Percentiles rank a stretch among this genome's conserved stretches.
Evolutionary conservation across 1,140 invertebrate genomes (phyloP).

Genomic region (Gryon sp.): DNA sequence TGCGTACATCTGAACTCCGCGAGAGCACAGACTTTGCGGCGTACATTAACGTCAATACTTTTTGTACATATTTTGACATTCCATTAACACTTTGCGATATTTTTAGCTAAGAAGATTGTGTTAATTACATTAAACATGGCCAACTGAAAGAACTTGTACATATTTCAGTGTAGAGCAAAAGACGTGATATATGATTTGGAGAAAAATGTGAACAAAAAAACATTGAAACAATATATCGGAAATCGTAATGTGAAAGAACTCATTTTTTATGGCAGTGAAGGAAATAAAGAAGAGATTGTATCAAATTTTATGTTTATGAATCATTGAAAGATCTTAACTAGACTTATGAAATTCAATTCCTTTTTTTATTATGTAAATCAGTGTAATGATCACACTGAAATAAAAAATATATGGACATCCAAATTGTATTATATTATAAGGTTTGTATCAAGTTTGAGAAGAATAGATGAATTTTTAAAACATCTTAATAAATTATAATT

Average conservation of each 20-base stretch:
- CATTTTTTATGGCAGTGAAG: conserved; percentile 22
- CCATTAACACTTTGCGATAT: conserved; percentile 33
- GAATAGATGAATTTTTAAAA: too few relatives aligned
- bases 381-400: too few relatives aligned
- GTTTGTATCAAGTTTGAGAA: too few relatives aligned
- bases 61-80: conserved; percentile 45
- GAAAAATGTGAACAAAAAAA: conserved; percentile 6
- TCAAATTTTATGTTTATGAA: conserved; percentile 50
- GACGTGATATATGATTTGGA: too few relatives aligned
- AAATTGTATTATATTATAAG: too few relatives aligned
- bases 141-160: neutral
- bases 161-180: too few relatives aligned
- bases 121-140: conserved; percentile 21
- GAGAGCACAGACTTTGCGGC: conserved; percentile 29
- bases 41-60: conserved; percentile 42
- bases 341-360: conserved; percentile 29
- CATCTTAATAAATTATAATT: too few relatives aligned
- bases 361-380: conserved; percentile 33
- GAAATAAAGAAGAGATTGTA: conserved; percentile 37
- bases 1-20: conserved; percentile 24
- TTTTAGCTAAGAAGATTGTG: conserved; percentile 16
- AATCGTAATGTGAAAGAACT: too few relatives aligned
- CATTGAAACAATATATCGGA: neutral
- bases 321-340: conserved; percentile 38
- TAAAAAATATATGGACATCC: too few relatives aligned